Conservation (phyloP, 2,113 vertebrate species). For the Callopanchax toddi region DNA sequence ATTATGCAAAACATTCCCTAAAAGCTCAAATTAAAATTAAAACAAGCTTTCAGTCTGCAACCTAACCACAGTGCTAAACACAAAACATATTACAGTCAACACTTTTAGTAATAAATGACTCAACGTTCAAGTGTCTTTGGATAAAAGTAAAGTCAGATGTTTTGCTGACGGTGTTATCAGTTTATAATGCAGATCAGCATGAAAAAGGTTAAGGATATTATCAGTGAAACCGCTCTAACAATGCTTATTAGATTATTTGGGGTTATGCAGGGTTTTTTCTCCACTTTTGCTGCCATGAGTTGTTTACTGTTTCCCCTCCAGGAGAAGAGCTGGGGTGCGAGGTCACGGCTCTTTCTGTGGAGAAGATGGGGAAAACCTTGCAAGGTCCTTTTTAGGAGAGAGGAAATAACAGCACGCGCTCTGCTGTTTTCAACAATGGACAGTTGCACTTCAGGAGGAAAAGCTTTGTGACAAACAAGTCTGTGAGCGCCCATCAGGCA, state of each 20-base stretch:
- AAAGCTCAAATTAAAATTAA: too few species aligned
- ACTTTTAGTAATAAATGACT: background rate
- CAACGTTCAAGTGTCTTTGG: background rate
- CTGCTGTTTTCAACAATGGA: constrained; percentile 70
- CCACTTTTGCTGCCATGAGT: constrained; percentile 24
- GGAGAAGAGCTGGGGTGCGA: constrained; percentile 25
- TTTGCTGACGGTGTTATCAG: background rate
- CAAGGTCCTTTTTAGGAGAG: constrained; percentile 39
- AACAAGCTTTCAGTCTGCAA: too few species aligned
- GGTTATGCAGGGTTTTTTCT: constrained; percentile 28
- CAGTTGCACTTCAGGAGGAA: constrained; percentile 43
- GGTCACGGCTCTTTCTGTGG: constrained; percentile 47
- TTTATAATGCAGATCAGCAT: constrained; percentile 1
- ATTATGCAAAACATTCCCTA: too few species aligned
- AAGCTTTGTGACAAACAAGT: constrained; percentile 55
- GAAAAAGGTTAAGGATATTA: constrained; percentile 27
- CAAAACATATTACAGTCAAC: background rate
- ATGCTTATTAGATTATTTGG: constrained; percentile 13
- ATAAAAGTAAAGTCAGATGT: background rate
- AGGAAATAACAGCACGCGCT: constrained; percentile 79
- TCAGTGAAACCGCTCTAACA: background rate
- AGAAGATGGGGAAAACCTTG: constrained; percentile 56
- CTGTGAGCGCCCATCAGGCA: constrained; percentile 5
- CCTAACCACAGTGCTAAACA: too few species aligned
- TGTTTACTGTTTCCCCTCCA: constrained; percentile 62